Evolutionary conservation across 2,797 vertebrate species (phyloP).

Genomic region (Anabacerthia variegaticeps): DNA sequence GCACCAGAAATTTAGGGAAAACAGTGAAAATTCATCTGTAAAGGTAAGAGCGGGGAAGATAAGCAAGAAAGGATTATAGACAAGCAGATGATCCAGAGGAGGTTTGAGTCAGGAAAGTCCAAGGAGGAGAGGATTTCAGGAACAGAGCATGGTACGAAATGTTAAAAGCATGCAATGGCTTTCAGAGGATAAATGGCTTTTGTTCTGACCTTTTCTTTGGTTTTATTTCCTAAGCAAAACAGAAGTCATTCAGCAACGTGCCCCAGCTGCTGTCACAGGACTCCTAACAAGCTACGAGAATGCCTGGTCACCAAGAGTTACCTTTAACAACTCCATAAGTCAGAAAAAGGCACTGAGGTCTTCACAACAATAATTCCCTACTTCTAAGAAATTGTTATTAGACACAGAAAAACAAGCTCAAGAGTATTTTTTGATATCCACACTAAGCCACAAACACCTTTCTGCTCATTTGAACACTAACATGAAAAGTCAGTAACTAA

Average conservation of each 20-base stretch:
- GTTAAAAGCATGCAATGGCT: background rate
- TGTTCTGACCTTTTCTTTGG: constrained; percentile 24
- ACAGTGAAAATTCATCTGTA: background rate
- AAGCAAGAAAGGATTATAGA: background rate
- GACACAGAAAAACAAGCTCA: background rate
- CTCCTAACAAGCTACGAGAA: background rate
- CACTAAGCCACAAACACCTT: background rate
- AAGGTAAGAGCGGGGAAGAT: background rate
- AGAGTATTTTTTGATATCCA: background rate
- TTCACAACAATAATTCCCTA: background rate
- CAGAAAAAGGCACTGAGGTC: background rate
- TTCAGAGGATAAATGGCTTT: constrained; percentile 20
- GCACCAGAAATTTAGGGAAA: rapidly evolving
- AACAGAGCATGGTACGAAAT: background rate
- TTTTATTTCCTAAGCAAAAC: constrained; percentile 15
- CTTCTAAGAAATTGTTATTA: background rate
- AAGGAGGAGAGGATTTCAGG: background rate
- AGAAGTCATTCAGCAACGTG: background rate
- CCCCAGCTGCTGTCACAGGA: background rate
- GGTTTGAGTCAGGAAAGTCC: background rate
- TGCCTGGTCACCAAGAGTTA: background rate
- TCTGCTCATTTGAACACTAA: background rate
- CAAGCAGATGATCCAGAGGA: background rate
- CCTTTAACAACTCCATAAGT: background rate
- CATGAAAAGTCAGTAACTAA: background rate